Evolutionary conservation across 2,113 vertebrate genomes (phyloP).

Genomic region (Perca schrenkii): DNA sequence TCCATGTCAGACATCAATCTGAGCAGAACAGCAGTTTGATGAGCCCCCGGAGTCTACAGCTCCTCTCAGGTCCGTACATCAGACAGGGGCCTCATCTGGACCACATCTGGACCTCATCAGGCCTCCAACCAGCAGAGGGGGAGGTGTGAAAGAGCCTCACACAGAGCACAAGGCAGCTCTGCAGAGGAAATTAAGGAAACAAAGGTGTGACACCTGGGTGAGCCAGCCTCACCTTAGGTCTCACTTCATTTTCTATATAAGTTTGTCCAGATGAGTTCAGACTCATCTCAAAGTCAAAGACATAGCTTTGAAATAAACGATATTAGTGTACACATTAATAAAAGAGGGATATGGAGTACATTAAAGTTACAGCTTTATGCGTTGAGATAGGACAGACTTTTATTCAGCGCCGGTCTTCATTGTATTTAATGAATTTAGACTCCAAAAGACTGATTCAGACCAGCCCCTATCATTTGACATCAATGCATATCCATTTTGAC

Average conservation of each 20-base stretch:
- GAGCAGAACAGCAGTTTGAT: constrained; percentile 65
- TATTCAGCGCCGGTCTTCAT: constrained; percentile 44
- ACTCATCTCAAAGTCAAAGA: constrained; percentile 30
- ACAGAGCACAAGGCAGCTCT: constrained; percentile 51
- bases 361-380: background rate
- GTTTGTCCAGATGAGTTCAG: constrained; percentile 55
- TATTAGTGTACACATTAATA: background rate
- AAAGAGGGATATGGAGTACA: background rate
- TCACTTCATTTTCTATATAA: constrained; percentile 54
- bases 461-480: constrained; percentile 60
- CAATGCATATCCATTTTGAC: constrained; percentile 62
- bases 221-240: constrained; percentile 55
- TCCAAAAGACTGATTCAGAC: constrained; percentile 54
- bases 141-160: constrained; percentile 69
- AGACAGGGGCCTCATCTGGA: constrained; percentile 72
- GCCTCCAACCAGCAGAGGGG: constrained; percentile 47
- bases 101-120: constrained; percentile 79
- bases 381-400: constrained; percentile 13
- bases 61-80: constrained; percentile 54
- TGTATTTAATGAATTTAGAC: constrained; percentile 53
- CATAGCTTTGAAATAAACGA: background rate
- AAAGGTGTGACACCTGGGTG: constrained; percentile 77
- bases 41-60: constrained; percentile 50
- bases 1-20: constrained; percentile 47
- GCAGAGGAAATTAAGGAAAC: constrained; percentile 76